Evolutionary conservation across 2,888 invertebrate genomes (phyloP).

Genomic region (Oxyteleia sp.): DNA sequence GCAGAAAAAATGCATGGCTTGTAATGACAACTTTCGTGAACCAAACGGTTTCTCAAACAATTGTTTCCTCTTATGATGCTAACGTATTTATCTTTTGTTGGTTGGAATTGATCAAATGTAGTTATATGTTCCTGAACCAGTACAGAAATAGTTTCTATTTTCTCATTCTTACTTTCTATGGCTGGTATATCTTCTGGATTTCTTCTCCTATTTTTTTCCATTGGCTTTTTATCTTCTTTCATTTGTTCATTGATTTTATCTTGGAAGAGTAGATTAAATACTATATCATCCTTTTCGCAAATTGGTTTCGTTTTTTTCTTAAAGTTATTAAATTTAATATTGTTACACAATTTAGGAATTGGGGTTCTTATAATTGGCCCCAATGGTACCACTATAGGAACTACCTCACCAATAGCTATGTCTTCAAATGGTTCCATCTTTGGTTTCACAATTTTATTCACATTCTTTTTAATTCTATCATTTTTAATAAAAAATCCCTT

Average conservation of each 20-base stretch:
- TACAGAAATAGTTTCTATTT: neutral
- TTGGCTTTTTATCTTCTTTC: neutral
- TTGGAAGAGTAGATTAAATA: conserved; percentile 83
- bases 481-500: conserved; percentile 82
- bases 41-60: conserved; percentile 73
- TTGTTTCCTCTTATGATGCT: conserved; percentile 79
- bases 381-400: conserved; percentile 81
- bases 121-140: neutral
- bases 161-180: conserved; percentile 35
- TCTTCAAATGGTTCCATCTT: conserved; percentile 55
- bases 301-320: conserved; percentile 42
- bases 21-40: conserved; percentile 76
- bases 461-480: conserved; percentile 69
- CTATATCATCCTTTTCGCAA: conserved; percentile 80
- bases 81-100: conserved; percentile 75
- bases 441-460: conserved; percentile 63
- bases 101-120: conserved; percentile 75
- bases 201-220: conserved; percentile 4
- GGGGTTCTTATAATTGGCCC: conserved; percentile 83
- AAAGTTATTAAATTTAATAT: neutral
- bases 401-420: conserved; percentile 73
- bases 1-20: conserved; percentile 83
- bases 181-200: conserved; percentile 10
- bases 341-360: conserved; percentile 65
- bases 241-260: conserved; percentile 10